phyloP scores from a whole-genome alignment of 2,113 vertebrate genomes.

The Xiphophorus hellerii region DNA sequence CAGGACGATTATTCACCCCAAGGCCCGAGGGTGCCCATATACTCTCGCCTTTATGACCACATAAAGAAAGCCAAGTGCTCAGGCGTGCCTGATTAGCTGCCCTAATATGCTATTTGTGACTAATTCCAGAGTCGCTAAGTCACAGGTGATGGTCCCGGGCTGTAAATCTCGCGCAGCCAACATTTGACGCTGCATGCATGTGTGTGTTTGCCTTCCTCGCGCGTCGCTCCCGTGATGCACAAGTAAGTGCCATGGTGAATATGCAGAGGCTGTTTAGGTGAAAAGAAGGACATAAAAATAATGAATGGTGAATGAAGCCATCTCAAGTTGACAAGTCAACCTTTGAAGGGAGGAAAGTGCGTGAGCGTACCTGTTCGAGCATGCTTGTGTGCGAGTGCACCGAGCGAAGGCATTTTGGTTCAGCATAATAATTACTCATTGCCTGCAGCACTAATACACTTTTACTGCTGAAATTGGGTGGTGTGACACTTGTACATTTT shows the following conservation, averaged over 20 bases:
- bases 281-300: constrained; percentile 87
- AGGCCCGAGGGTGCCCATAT: constrained; percentile 85
- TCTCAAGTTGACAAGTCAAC: constrained; percentile 81
- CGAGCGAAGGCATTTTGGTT: constrained; percentile 76
- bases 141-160: constrained; percentile 91
- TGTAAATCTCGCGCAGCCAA: constrained; percentile 86
- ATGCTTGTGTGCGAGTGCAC: not conserved
- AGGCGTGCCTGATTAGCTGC: constrained; percentile 95
- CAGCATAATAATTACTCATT: constrained; percentile 87
- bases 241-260: constrained; percentile 83
- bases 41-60: constrained; percentile 91
- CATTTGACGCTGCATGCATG: constrained; percentile 51
- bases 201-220: constrained; percentile 36
- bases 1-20: constrained; percentile 91
- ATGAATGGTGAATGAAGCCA: constrained; percentile 90
- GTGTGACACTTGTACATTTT: constrained; percentile 69
- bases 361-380: constrained; percentile 8
- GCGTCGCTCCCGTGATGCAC: constrained; percentile 59
- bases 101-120: constrained; percentile 99
- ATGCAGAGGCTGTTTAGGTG: constrained; percentile 89
- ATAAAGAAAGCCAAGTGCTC: constrained; percentile 92
- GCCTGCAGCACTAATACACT: constrained; percentile 79
- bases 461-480: constrained; percentile 79
- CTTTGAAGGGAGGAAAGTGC: constrained; percentile 68
- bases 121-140: constrained; percentile 94